Evolutionary conservation across 2,113 vertebrate genomes (phyloP).

Genomic region (Edolisoma coerulescens): DNA sequence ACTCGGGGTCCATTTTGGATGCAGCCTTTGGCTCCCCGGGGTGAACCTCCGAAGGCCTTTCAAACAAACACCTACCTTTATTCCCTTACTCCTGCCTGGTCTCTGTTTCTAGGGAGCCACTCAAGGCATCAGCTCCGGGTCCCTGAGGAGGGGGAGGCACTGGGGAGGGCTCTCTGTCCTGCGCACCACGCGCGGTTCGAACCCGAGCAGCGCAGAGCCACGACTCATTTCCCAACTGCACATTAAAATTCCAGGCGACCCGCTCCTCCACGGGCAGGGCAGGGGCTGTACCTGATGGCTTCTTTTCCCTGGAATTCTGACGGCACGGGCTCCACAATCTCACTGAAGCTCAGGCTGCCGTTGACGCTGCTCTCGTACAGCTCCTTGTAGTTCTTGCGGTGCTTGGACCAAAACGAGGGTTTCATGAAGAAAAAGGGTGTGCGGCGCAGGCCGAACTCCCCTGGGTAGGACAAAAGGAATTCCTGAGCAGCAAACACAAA

Average conservation of each 20-base stretch:
- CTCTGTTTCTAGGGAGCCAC: no score
- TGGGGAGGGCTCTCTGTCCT: background rate
- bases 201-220: rapidly evolving
- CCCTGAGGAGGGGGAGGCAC: rapidly evolving
- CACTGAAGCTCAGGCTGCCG: slow-evolving; percentile 70
- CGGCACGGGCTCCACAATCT: slow-evolving; percentile 84
- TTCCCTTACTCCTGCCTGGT: no score
- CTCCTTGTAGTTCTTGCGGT: slow-evolving; percentile 83
- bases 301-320: slow-evolving; percentile 92
- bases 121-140: no score
- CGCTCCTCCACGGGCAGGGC: background rate
- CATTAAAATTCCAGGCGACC: rapidly evolving
- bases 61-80: no score
- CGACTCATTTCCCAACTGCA: rapidly evolving
- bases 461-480: slow-evolving; percentile 44
- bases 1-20: no score
- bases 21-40: no score
- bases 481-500: background rate
- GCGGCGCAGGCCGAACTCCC: slow-evolving; percentile 86
- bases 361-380: slow-evolving; percentile 84
- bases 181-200: background rate
- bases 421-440: slow-evolving; percentile 89
- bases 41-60: no score
- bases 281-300: slow-evolving; percentile 85
- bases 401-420: slow-evolving; percentile 94